phyloP scores from a whole-genome alignment of 2,888 invertebrate genomes.

The Argyra leucocephala region DNA sequence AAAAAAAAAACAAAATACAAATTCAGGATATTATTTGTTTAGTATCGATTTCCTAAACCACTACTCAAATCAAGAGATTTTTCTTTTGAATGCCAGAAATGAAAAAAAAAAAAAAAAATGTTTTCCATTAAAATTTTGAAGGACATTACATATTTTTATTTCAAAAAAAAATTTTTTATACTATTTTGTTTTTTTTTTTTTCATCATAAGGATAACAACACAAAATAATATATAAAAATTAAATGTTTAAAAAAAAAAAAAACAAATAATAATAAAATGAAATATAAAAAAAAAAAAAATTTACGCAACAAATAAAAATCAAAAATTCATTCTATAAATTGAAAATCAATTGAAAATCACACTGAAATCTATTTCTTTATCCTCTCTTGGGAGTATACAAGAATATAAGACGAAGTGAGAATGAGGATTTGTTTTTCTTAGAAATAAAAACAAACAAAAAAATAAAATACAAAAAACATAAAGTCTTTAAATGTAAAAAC shows the following conservation, averaged over 20 bases:
- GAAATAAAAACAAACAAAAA: background rate
- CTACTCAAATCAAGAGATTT: background rate
- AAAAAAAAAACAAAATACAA: too few relatives aligned
- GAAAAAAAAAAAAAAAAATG: background rate
- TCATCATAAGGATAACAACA: background rate
- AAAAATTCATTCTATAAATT: background rate
- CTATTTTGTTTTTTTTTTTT: background rate
- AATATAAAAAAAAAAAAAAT: background rate
- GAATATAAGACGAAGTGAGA: background rate
- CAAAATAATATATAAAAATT: background rate
- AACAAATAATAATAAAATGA: background rate
- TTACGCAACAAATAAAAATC: background rate
- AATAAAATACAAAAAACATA: background rate
- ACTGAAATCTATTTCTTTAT: background rate
- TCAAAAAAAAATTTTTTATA: background rate
- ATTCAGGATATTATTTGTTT: too few relatives aligned
- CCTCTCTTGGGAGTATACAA: background rate
- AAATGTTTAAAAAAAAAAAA: background rate
- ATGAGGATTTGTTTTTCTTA: too few relatives aligned
- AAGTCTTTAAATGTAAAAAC: too few relatives aligned
- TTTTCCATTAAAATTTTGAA: background rate
- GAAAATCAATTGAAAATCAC: conserved; percentile 2
- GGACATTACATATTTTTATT: background rate
- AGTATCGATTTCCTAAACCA: background rate
- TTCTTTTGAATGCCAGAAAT: too few relatives aligned